Conservation (phyloP, 1,140 invertebrate species). For the Oryzaephilus surinamensis region DNA sequence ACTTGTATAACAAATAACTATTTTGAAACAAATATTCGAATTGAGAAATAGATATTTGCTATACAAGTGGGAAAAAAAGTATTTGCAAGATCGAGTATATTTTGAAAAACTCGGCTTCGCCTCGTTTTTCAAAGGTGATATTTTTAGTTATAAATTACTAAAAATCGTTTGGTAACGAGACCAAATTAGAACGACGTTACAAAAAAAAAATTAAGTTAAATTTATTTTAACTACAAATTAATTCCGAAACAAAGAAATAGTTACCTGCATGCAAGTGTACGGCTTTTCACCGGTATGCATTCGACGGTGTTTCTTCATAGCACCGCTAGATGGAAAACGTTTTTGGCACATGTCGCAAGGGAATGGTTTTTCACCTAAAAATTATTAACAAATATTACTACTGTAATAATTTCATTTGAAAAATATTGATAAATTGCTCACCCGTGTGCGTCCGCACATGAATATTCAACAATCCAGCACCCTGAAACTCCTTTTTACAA, state of each 20-base stretch:
- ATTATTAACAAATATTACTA: background rate
- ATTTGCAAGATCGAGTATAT: too few species aligned
- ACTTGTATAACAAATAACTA: too few species aligned
- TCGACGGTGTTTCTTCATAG: slow-evolving; percentile 66
- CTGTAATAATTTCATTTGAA: background rate
- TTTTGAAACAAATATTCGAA: too few species aligned
- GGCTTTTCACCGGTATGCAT: slow-evolving; percentile 66
- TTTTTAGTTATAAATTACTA: slow-evolving; percentile 2
- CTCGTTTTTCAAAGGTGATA: too few species aligned
- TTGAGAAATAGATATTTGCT: too few species aligned
- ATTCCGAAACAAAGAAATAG: background rate
- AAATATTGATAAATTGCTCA: slow-evolving; percentile 13
- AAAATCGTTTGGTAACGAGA: too few species aligned
- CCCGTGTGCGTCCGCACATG: slow-evolving; percentile 63
- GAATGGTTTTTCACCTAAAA: slow-evolving; percentile 50
- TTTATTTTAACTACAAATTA: slow-evolving; percentile 1
- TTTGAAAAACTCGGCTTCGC: too few species aligned
- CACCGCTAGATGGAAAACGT: slow-evolving; percentile 55
- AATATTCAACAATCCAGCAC: slow-evolving; percentile 52
- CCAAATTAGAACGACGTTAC: too few species aligned
- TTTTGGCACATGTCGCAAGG: slow-evolving; percentile 56
- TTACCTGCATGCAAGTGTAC: slow-evolving; percentile 31
- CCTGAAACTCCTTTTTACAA: slow-evolving; percentile 61
- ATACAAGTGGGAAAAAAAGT: too few species aligned
- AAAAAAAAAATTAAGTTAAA: slow-evolving; percentile 5